Evolutionary conservation across 2,113 vertebrate species (phyloP).

Genomic region (Malurus elegans): DNA sequence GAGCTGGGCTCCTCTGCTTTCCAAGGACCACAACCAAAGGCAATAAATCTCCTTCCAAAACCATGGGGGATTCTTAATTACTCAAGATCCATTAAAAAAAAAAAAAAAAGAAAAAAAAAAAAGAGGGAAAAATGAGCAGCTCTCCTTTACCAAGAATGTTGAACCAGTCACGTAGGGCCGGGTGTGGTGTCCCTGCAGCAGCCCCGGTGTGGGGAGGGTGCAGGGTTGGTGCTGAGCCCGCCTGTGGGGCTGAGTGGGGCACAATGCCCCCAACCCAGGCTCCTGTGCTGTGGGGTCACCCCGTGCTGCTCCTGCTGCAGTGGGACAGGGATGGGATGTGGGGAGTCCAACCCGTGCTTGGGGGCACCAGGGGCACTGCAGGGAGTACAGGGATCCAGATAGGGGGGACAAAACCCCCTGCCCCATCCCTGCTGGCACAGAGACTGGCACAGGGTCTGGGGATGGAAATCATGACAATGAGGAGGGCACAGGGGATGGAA

Average conservation of each 20-base stretch:
- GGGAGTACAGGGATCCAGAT: rapidly evolving
- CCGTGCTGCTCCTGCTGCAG: not conserved
- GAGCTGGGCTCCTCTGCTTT: not conserved
- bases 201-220: rapidly evolving
- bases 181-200: rapidly evolving
- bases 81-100: not conserved
- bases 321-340: rapidly evolving
- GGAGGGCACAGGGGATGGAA: not conserved
- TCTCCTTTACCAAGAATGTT: not conserved
- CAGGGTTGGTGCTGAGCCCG: not conserved
- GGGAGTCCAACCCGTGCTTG: not conserved
- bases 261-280: not conserved
- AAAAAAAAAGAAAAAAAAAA: not conserved
- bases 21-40: slow-evolving; percentile 62
- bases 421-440: not conserved
- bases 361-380: not conserved
- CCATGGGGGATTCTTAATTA: slow-evolving; percentile 16
- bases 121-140: not conserved
- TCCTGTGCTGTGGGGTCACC: not conserved
- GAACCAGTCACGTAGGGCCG: not conserved
- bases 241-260: not conserved
- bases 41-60: slow-evolving; percentile 58
- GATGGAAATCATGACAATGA: not conserved
- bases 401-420: not conserved
- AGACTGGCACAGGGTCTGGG: not conserved